Base-by-base conservation (phyloP, 2,797 vertebrate genomes). In the Molossus molossus region DNA sequence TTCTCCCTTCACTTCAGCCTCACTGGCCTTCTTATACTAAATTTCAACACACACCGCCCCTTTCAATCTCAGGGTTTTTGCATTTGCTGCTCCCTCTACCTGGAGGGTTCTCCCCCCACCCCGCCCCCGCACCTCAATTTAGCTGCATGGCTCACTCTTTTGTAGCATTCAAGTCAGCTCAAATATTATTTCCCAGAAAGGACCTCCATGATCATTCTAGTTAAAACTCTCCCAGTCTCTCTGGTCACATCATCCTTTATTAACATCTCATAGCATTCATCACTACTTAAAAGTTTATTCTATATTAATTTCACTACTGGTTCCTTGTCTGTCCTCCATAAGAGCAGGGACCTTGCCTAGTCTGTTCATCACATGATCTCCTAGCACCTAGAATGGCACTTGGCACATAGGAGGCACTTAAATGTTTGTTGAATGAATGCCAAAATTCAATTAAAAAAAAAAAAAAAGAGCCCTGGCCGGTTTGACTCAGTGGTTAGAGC, bases 1-100 rank as follows among this genome's bases (percentile, higher is more conserved):
- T 27, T 40, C 15, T 79, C 67, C 65, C 45, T 89, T 5, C 1
- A 0, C 62, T 87, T 27, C 50, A 85, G 45, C 53, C 75, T 91
- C 80, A 72, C 6, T 40, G 80, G 7, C 48, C 57, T n/a, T 79
- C 48, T 27, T 70, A n/a, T 70, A n/a, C 25, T 57, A 50, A 81
- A 25, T 4, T 27, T 57, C 18, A 69, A 25, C n/a, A 84, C 9
- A 75, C 9, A 53, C 89, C 23, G 1, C 1, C 6, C 33, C 64
- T 95, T 92, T 79, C 76, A 73, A 33, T 58, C 58, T 77, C 70
- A 79, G 25, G 55, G 33, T 48, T 18, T 84, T 88, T 67, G 45
- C 80, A 70, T 58, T 73, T 77, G 45, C 73, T 89, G 57, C 9
- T 77, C 40, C 70, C 12, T 69, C 33, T 92, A 53, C 81, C 13